These are phyloP conservation scores for Pristionchus entomophagus DNA, from an alignment of 2,888 invertebrate species.

Conservation along the genomic window DNA sequence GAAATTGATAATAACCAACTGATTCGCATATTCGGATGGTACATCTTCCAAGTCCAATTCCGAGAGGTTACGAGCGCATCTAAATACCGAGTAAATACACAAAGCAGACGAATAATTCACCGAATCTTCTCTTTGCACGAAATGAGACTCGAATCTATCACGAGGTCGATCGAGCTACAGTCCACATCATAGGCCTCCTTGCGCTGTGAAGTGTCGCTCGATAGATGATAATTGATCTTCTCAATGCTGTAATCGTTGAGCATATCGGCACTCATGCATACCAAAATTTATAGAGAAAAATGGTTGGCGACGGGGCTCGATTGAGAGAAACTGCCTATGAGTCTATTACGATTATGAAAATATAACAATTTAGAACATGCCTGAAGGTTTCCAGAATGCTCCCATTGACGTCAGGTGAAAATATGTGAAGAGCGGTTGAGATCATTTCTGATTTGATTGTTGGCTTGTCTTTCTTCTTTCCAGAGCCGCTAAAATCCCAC, in stretches of 20 bases:
- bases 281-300: too few species aligned
- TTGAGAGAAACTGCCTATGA: not conserved
- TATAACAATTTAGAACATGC: too few species aligned
- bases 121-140: constrained; percentile 20
- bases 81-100: not conserved
- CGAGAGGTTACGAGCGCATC: not conserved
- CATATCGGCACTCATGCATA: too few species aligned
- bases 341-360: too few species aligned
- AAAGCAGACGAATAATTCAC: not conserved
- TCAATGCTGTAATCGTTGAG: constrained; percentile 13
- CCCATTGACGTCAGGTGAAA: not conserved
- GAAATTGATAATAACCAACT: not conserved
- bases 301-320: not conserved
- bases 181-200: not conserved
- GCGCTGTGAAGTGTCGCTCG: not conserved
- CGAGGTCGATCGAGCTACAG: not conserved
- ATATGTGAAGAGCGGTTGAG: not conserved
- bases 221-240: not conserved
- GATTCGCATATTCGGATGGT: not conserved
- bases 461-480: not conserved
- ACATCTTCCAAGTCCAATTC: not conserved
- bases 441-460: constrained; percentile 1
- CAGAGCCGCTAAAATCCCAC: not conserved
- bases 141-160: not conserved
- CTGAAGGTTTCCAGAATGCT: not conserved